These are phyloP conservation scores for Pseudomyrmex dendroicus DNA, from an alignment of 1,140 invertebrate species.

Conservation along the genomic window DNA sequence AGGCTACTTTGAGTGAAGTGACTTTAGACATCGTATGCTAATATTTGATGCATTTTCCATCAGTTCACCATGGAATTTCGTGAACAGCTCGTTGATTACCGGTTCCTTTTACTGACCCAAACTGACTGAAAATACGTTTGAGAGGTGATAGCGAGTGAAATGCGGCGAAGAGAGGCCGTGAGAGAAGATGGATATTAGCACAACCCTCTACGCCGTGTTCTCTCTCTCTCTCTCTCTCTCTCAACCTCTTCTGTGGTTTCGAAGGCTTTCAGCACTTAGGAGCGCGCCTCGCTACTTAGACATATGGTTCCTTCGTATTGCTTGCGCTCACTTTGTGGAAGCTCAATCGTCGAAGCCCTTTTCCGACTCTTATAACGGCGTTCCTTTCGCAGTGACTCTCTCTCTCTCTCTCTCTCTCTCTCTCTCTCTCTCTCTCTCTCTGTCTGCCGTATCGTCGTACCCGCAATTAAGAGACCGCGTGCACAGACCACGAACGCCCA, in stretches of 20 bases:
- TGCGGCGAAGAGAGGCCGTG: constrained; percentile 38
- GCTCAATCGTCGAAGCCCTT: neutral
- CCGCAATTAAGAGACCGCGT: constrained; percentile 30
- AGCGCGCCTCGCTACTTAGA: constrained; percentile 9
- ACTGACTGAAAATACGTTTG: constrained; percentile 13
- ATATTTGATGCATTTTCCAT: constrained; percentile 15
- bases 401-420: too few relatives aligned
- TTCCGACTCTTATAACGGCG: constrained; percentile 22
- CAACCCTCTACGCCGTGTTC: constrained; percentile 15
- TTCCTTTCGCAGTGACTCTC: constrained; percentile 18
- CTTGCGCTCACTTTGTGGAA: constrained; percentile 41
- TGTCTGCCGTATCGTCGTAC: neutral
- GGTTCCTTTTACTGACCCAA: constrained; percentile 20
- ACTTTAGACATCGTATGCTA: constrained; percentile 17
- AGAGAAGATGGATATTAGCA: constrained; percentile 39
- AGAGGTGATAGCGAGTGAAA: constrained; percentile 45
- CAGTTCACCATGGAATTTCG: constrained; percentile 36
- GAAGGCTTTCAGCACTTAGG: constrained; percentile 41
- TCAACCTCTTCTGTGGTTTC: constrained; percentile 8
- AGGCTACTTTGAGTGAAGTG: neutral
- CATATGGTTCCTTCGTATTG: constrained; percentile 31
- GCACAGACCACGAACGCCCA: neutral
- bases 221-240: too few relatives aligned
- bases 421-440: too few relatives aligned
- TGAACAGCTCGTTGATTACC: constrained; percentile 53